Evolutionary conservation across 64 coral and sea anemone species (phyloP), one percentile per base, ranked within the genome.

Genomic region (Dendronephthya gigantea): DNA sequence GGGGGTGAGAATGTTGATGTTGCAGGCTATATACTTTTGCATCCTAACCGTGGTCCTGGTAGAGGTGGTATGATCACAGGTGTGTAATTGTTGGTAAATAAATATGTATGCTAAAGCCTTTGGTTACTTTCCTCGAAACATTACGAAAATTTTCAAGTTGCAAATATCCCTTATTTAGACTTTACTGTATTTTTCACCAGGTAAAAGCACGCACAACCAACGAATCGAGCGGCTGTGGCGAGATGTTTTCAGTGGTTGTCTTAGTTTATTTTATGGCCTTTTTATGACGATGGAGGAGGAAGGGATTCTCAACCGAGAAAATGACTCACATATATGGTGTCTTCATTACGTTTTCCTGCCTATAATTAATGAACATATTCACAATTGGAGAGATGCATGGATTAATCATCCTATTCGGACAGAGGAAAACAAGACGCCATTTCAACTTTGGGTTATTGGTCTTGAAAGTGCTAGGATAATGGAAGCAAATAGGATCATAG

Each of bases 381-480:
- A 83, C 65, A 83, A 29, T 58, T 91, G 90, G 90, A 33, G 83
- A 84, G 81, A 52, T 83, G 41, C 85, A 68, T 91, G 90, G 85
- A 47, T 84, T 83, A 49, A 87, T 23, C 90, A 91, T 87, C 90
- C 90, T 41, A 0, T 87, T 7, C 40, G 58, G 32, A 87, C 85
- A 33, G 90, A 91, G 51, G n/a, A 83, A 6, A 91, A 91, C 51
- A 91, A 91, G 37, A 83, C 85, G 10, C 90, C 90, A 47, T 69
- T 91, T 76, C 90, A 91, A 83, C 84, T 91, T 17, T 91, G 90
- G 90, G 83, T 91, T 27, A 83, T 35, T 72, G 90, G 90, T 35
- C 43, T 91, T 52, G 50, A 52, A 52, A 12, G 23, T 52, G 50
- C 50, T 52, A 1, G 50, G 23, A 52, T 22, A 52, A 52, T 52